A percentile compares a stretch with the other conserved stretches of the same genome.
phyloP scores from a whole-genome alignment of 2,888 invertebrate species.

The Hydraecia micacea region DNA sequence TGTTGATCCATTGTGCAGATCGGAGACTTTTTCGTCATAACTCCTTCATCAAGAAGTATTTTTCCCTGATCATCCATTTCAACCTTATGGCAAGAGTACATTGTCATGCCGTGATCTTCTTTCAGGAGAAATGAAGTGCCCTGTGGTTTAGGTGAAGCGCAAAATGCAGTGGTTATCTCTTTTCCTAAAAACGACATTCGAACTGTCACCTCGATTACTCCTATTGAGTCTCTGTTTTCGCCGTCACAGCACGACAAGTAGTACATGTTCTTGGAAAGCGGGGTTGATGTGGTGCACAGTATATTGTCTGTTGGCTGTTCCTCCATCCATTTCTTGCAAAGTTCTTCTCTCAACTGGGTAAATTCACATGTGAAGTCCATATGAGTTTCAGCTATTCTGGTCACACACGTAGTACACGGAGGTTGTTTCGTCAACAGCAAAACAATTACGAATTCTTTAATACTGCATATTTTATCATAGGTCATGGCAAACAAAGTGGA shows the following conservation, averaged over 20 bases:
- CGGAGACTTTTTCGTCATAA: constrained; percentile 73
- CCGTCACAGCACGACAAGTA: constrained; percentile 81
- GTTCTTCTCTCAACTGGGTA: constrained; percentile 78
- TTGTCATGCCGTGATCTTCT: constrained; percentile 84
- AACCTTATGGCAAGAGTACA: constrained; percentile 87
- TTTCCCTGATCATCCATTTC: constrained; percentile 87
- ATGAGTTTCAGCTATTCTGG: constrained; percentile 83
- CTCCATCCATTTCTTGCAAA: constrained; percentile 83
- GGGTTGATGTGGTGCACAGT: constrained; percentile 84
- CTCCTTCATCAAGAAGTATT: constrained; percentile 84
- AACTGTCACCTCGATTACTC: constrained; percentile 83
- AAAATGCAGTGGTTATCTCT: constrained; percentile 86
- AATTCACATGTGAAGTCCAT: constrained; percentile 85
- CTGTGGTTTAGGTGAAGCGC: constrained; percentile 78
- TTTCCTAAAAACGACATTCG: constrained; percentile 88
- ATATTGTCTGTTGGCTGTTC: constrained; percentile 85
- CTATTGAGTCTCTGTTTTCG: constrained; percentile 81
- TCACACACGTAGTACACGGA: constrained; percentile 83
- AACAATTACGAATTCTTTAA: constrained; percentile 81
- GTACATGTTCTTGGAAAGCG: constrained; percentile 83
- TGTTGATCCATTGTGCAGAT: constrained; percentile 58
- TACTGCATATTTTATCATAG: constrained; percentile 85
- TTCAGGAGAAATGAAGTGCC: constrained; percentile 79
- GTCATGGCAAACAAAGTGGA: constrained; percentile 87
- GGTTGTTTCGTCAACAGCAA: constrained; percentile 84